Percentiles rank a stretch among this genome's conserved stretches.
Evolutionary conservation across 2,113 vertebrate genomes (phyloP).

Genomic region (Ictalurus punctatus): DNA sequence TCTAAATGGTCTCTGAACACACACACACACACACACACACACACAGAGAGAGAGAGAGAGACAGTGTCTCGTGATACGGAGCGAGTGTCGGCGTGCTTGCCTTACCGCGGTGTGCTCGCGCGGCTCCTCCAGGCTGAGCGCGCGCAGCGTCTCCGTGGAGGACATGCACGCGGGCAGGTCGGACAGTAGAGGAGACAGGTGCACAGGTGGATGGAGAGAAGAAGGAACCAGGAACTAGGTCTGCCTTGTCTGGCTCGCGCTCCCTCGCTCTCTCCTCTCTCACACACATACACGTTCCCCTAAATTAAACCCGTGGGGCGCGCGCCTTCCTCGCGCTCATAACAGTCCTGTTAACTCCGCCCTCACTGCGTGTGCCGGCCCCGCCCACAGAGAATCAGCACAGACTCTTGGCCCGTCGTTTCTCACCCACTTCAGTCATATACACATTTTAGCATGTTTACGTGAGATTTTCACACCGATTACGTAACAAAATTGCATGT

Average conservation of each 20-base stretch:
- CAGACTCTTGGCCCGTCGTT: background rate
- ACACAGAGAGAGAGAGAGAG: too few relatives aligned
- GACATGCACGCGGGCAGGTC: constrained; percentile 8
- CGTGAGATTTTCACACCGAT: background rate
- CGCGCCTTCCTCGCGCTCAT: constrained; percentile 3
- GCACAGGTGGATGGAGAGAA: background rate
- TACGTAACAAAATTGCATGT: background rate
- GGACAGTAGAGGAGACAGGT: background rate
- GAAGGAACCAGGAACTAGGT: too few relatives aligned
- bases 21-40: too few relatives aligned
- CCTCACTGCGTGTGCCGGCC: background rate
- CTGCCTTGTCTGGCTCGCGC: background rate
- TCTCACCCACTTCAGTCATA: background rate
- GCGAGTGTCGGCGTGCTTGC: background rate
- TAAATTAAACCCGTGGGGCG: background rate
- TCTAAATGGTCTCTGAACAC: background rate
- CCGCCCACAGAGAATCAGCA: background rate
- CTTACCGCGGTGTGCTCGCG: constrained; percentile 29
- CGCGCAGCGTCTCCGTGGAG: constrained; percentile 33
- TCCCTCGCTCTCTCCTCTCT: background rate
- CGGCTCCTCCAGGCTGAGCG: constrained; percentile 23
- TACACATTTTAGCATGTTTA: background rate
- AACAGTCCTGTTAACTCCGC: background rate
- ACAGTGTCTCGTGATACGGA: too few relatives aligned
- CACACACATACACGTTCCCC: background rate